Evolutionary conservation across 2,888 invertebrate genomes (phyloP).

Genomic region (Pyralis farinalis): DNA sequence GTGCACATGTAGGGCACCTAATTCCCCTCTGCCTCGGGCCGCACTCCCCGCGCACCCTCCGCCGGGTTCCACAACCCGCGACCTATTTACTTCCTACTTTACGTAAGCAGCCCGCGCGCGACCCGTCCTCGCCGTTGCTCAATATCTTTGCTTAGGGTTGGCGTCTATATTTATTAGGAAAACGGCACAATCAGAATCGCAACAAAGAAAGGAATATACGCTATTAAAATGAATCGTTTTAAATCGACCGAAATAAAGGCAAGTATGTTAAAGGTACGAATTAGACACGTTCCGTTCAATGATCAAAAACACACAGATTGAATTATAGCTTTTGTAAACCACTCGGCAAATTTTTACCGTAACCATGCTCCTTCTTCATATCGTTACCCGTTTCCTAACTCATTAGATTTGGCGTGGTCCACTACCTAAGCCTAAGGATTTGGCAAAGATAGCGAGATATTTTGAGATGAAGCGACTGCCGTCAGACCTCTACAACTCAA

Average conservation of each 20-base stretch:
- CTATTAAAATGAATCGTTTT: neutral
- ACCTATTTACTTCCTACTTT: conserved; percentile 1
- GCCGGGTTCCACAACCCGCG: neutral
- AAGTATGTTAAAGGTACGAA: too few species aligned
- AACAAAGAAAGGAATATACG: neutral
- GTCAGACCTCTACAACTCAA: too few species aligned
- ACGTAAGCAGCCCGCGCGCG: conserved; percentile 1
- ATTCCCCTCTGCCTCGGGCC: neutral
- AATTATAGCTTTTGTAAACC: too few species aligned
- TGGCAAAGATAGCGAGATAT: too few species aligned
- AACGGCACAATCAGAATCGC: neutral
- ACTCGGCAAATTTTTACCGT: too few species aligned
- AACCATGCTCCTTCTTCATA: too few species aligned
- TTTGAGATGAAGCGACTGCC: too few species aligned
- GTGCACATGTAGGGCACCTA: conserved; percentile 5
- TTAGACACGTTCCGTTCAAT: too few species aligned
- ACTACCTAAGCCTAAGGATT: too few species aligned
- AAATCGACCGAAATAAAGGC: neutral
- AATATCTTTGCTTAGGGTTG: neutral
- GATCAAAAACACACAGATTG: too few species aligned
- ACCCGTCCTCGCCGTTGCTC: neutral
- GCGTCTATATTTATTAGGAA: conserved; percentile 1
- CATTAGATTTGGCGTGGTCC: too few species aligned
- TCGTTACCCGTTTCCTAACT: too few species aligned
- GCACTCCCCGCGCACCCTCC: neutral